Evolutionary conservation across 2,113 vertebrate genomes (phyloP), one percentile per base, ranked within the genome.

Genomic region (Climacteris rufus): DNA sequence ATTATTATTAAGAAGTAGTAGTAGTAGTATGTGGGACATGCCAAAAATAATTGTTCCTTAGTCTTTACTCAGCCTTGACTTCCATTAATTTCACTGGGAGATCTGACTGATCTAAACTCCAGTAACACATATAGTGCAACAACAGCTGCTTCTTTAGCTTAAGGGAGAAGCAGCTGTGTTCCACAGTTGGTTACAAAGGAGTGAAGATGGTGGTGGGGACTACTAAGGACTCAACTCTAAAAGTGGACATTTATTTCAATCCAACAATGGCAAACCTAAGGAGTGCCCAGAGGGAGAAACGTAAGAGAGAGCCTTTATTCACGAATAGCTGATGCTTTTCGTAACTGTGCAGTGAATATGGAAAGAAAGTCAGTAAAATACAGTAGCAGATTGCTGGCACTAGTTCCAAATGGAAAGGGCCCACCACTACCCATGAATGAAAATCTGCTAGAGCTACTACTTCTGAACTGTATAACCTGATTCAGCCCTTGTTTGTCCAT

Each of bases 131-230:
- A 84, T 13, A 89, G 44, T 69, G 63, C 75, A 94, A 85, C 45
- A 93, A 75, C 95, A 95, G 95, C 90, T 96, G 93, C 87, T 96
- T 60, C 78, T 86, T 70, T 15, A 93, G 85, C 84, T 87, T 40
- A 82, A 87, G 57, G 77, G 49, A 92, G 59, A 87, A 91, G 87
- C 95, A 97, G 94, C 94, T 97, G 95, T 86, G 91, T 35, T 44
- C 82, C 86, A 85, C 74, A 96, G 94, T 90, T 94, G 64, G 92
- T 65, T 80, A 63, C n/a, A 81, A 90, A 74, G 68, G 64, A 93
- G 83, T 20, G 52, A 96, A 90, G 75, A 63, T 59, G 83, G 54
- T 52, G 45, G 33, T 37, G 20, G 39, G 44, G 59, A 94, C 82
- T 90, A 84, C 47, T 54, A 84, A 94, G 53, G 82, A 90, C 92